Evolutionary conservation across 2,797 vertebrate species (phyloP), one percentile per base, ranked within the genome.

Genomic region (Alfaro cultratus): DNA sequence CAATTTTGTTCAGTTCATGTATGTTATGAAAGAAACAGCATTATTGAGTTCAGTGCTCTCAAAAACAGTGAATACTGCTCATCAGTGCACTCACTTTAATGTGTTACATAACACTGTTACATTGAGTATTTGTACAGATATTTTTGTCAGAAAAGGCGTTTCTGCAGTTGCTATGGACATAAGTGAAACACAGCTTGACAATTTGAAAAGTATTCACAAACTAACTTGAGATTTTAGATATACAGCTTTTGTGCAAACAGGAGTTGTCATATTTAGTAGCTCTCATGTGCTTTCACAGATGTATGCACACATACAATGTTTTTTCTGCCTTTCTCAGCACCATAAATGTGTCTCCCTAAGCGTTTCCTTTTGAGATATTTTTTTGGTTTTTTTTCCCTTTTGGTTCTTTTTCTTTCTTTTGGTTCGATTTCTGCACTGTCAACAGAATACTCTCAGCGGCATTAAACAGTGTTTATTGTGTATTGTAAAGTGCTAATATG

Each of bases 361-460:
- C 80, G 78, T 77, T 79, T 74, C 82, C 62, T 79, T 80, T 72
- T n/a, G 46, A 78, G 77, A 78, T 47, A 72, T 79, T 78, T 45
- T 76, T 62, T 76, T n/a, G 7, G 15, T 39, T 78, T 71, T 34
- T 41, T 34, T 29, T 9, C 21, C 18, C 62, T 64, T 77, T 23
- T 39, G 68, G 46, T 83, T 41, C 53, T 76, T 76, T 81, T 60
- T 83, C 67, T 80, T 70, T 74, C 73, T 79, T 78, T 45, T 60
- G 29, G 74, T 76, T 87, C 84, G 70, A 80, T 87, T 89, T 93
- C 79, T 91, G 90, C 89, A 80, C 72, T 80, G 86, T 91, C 80
- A 76, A 87, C 91, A 91, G 77, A 89, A 89, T 85, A 80, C 70
- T 77, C 71, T n/a, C 21, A 51, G 77, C 88, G 81, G 86, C 64